phyloP scores from a whole-genome alignment of 2,888 invertebrate genomes.

The Ichneumoninae sp. region DNA sequence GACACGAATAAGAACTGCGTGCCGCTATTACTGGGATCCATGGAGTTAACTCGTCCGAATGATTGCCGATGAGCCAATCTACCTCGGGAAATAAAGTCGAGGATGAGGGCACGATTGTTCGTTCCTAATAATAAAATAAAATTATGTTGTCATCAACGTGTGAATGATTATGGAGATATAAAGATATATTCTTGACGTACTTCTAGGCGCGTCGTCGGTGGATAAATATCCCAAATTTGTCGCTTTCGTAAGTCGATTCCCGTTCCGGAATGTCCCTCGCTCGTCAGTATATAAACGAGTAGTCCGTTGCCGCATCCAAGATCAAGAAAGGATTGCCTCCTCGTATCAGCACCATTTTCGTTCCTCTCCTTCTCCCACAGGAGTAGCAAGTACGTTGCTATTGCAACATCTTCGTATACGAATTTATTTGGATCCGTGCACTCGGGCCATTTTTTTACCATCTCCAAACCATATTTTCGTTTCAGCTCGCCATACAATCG shows the following conservation, averaged over 20 bases:
- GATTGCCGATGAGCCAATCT: slow-evolving; percentile 99
- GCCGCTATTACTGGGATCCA: slow-evolving; percentile 98
- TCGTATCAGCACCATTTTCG: slow-evolving; percentile 78
- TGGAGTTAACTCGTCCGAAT: slow-evolving; percentile 99
- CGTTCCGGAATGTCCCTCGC: slow-evolving; percentile 92
- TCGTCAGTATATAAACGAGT: slow-evolving; percentile 92
- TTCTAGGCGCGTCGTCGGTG: slow-evolving; percentile 87
- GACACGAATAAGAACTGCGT: slow-evolving; percentile 89
- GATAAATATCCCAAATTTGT: slow-evolving; percentile 94
- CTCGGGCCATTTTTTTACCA: slow-evolving; percentile 95
- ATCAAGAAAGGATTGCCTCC: slow-evolving; percentile 92
- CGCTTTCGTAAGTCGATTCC: slow-evolving; percentile 94
- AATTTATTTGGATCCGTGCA: slow-evolving; percentile 97
- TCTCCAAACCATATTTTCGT: slow-evolving; percentile 90
- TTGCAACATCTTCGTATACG: slow-evolving; percentile 98
- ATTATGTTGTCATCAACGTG: not conserved
- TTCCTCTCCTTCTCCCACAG: slow-evolving; percentile 89
- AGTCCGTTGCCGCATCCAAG: slow-evolving; percentile 99
- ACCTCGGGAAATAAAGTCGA: slow-evolving; percentile 88
- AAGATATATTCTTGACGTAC: slow-evolving; percentile 82
- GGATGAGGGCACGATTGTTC: slow-evolving; percentile 89
- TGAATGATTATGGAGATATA: not conserved
- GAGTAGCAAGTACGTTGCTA: slow-evolving; percentile 93
- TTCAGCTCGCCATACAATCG: slow-evolving; percentile 90
- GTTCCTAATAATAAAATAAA: slow-evolving; percentile 85